phyloP scores from a whole-genome alignment of 2,113 vertebrate genomes.

The Macquaria australasica region DNA sequence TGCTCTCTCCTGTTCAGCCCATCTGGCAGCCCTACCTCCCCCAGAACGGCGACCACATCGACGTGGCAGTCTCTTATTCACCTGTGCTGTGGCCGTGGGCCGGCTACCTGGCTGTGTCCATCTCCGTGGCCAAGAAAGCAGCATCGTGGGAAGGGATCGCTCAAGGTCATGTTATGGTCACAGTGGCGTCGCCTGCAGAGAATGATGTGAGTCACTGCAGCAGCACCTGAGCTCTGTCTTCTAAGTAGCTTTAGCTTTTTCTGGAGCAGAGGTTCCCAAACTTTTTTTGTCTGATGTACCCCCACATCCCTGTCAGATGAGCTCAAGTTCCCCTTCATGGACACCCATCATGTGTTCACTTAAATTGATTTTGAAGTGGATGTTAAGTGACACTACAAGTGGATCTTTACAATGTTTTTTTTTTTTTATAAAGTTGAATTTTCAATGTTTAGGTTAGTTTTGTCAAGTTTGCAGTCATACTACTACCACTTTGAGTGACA shows the following conservation, averaged over 20 bases:
- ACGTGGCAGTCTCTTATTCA: constrained; percentile 96
- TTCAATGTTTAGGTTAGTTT: too few relatives aligned
- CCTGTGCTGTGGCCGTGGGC: constrained; percentile 97
- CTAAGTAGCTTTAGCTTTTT: neutral
- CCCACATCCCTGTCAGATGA: too few relatives aligned
- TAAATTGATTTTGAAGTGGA: too few relatives aligned
- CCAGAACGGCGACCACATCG: constrained; percentile 96
- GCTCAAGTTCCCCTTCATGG: too few relatives aligned
- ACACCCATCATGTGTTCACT: too few relatives aligned
- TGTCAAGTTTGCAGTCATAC: too few relatives aligned
- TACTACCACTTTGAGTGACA: too few relatives aligned
- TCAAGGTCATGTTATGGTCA: constrained; percentile 97
- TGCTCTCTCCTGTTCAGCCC: constrained; percentile 84
- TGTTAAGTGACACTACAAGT: too few relatives aligned
- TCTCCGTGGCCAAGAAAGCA: constrained; percentile 97
- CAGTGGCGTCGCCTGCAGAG: constrained; percentile 93
- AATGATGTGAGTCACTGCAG: constrained; percentile 86
- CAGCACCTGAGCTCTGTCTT: neutral
- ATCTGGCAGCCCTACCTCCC: constrained; percentile 99
- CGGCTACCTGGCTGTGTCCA: constrained; percentile 96
- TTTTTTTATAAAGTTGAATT: too few relatives aligned
- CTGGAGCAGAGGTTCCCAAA: neutral
- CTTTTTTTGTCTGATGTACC: neutral
- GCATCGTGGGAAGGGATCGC: constrained; percentile 97
- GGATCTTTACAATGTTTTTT: too few relatives aligned